phyloP scores from a whole-genome alignment of 2,113 vertebrate genomes.

The Nasalis larvatus region DNA sequence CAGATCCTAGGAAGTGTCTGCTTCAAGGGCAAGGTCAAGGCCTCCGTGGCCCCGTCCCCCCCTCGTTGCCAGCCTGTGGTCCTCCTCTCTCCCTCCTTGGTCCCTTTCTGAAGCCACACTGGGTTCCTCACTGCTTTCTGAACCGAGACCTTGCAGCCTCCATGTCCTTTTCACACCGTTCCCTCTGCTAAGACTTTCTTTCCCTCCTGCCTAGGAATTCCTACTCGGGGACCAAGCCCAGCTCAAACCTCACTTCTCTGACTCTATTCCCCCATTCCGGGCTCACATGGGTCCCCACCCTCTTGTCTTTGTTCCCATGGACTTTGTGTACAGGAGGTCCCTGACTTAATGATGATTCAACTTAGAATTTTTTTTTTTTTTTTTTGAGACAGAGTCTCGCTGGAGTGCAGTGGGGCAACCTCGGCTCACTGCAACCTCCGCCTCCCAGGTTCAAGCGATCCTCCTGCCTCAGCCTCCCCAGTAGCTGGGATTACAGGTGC shows the following conservation, averaged over 20 bases:
- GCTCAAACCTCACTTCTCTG: background rate
- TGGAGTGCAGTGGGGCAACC: too few relatives aligned
- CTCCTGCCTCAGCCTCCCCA: too few relatives aligned
- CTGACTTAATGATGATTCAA: background rate
- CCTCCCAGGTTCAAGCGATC: too few relatives aligned
- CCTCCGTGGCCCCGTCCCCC: background rate
- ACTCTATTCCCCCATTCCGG: background rate
- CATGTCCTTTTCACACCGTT: rapidly evolving
- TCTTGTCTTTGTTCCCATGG: background rate
- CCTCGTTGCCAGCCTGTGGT: background rate
- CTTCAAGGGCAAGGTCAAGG: background rate
- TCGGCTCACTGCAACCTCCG: too few relatives aligned
- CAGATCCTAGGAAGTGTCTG: background rate
- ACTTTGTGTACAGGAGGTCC: background rate
- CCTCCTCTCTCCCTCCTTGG: background rate
- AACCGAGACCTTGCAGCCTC: background rate
- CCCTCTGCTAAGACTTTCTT: background rate
- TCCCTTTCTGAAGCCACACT: background rate
- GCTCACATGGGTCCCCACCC: rapidly evolving
- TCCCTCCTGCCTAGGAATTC: background rate
- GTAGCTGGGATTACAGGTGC: too few relatives aligned
- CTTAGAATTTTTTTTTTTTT: background rate
- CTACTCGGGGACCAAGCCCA: background rate
- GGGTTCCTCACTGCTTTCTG: background rate
- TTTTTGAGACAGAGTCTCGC: too few relatives aligned